Percentiles rank a stretch among this genome's conserved stretches.
These are phyloP conservation scores for Trachythela sp. DNA, from an alignment of 64 coral and sea anemone genomes.

Conservation along the genomic window DNA sequence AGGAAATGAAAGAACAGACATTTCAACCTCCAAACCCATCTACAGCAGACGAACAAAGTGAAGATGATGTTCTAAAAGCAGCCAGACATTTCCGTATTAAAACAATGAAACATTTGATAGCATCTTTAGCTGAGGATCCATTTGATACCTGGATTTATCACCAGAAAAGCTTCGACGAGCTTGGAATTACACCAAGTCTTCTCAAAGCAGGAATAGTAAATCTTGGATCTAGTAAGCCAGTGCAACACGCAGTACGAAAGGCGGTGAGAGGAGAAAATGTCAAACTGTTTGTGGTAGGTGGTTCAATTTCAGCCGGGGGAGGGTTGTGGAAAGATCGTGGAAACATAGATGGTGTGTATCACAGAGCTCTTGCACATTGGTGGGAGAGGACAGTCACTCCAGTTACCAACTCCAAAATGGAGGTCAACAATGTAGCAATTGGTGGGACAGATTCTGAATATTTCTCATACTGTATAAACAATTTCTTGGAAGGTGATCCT, in stretches of 20 bases:
- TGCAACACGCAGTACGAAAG: conserved; percentile 55
- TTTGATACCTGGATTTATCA: conserved; percentile 87
- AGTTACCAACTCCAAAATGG: conserved; percentile 57
- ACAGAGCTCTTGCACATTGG: conserved; percentile 72
- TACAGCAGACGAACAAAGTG: neutral
- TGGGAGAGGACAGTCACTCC: conserved; percentile 80
- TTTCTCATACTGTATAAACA: conserved; percentile 91
- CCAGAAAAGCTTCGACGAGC: conserved; percentile 63
- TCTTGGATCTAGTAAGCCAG: conserved; percentile 58
- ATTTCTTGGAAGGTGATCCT: conserved; percentile 64
- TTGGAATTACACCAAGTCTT: conserved; percentile 63
- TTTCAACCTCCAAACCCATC: neutral
- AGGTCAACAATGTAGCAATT: conserved; percentile 69
- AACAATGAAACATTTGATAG: conserved; percentile 44
- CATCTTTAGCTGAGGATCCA: conserved; percentile 65
- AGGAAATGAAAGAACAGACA: neutral
- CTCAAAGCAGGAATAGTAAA: conserved; percentile 68
- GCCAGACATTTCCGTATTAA: conserved; percentile 37
- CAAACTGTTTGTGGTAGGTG: conserved; percentile 74
- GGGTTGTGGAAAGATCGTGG: conserved; percentile 80
- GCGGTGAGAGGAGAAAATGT: conserved; percentile 57
- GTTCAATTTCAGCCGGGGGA: conserved; percentile 90
- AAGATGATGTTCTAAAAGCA: neutral
- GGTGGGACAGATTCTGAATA: conserved; percentile 97
- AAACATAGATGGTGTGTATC: conserved; percentile 81